Evolutionary conservation across 2,888 invertebrate genomes (phyloP).

Genomic region (Lottia gigantea): DNA sequence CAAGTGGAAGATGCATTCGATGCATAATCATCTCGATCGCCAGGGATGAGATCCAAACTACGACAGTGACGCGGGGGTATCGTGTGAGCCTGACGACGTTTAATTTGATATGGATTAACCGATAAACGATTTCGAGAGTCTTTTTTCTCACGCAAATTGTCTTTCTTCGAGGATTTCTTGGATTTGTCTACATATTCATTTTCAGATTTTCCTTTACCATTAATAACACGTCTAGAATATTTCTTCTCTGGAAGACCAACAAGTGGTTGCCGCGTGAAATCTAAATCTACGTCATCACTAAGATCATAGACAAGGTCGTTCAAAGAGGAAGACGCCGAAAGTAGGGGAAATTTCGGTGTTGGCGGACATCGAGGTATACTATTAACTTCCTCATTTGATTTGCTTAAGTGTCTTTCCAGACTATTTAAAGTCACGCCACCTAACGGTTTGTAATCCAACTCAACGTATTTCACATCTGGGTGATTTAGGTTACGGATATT

Average conservation of each 20-base stretch:
- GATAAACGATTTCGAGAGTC: conserved; percentile 14
- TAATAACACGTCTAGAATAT: neutral
- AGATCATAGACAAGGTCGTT: conserved; percentile 32
- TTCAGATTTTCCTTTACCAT: neutral
- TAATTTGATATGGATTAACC: conserved; percentile 49
- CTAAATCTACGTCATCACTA: neutral
- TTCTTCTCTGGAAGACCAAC: neutral
- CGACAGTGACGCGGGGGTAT: conserved; percentile 61
- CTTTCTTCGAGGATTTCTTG: neutral
- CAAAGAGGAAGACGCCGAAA: conserved; percentile 48
- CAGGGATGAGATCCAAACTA: conserved; percentile 65
- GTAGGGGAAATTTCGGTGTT: conserved; percentile 57
- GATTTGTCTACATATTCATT: neutral
- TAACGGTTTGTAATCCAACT: conserved; percentile 33
- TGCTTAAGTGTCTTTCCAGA: conserved; percentile 45
- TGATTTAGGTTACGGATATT: conserved; percentile 51
- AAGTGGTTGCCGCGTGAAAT: neutral
- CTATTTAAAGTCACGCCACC: conserved; percentile 34
- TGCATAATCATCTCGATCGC: conserved; percentile 59
- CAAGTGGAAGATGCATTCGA: conserved; percentile 44
- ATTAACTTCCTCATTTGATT: conserved; percentile 57
- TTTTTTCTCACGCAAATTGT: conserved; percentile 10
- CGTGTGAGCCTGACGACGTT: conserved; percentile 51
- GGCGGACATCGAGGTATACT: conserved; percentile 54
- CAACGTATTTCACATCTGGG: conserved; percentile 42